A percentile compares a stretch with the other conserved stretches of the same genome.
Conservation (phyloP, 2,888 invertebrate genomes). For the Rutpela maculata region DNA sequence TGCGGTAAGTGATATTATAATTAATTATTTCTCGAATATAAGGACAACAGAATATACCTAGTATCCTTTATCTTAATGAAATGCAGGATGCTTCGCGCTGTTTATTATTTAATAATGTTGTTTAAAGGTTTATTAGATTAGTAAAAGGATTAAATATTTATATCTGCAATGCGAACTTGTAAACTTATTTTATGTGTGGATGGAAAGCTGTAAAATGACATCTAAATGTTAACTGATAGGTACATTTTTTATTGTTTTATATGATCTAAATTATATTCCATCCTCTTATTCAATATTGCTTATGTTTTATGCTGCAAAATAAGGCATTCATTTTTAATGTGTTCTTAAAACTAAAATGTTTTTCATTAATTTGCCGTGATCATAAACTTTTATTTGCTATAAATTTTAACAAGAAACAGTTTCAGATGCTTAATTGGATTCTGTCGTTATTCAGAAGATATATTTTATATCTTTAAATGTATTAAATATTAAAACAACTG, state of each 20-base stretch:
- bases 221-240: too few relatives aligned
- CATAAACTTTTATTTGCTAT: background rate
- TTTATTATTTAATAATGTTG: constrained; percentile 4
- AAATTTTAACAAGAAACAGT: background rate
- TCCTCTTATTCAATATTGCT: background rate
- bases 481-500: too few relatives aligned
- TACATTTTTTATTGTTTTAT: background rate
- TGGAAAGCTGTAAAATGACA: constrained; percentile 7
- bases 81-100: background rate
- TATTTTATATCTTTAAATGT: background rate
- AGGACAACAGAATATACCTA: constrained; percentile 5
- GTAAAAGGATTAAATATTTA: constrained; percentile 42
- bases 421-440: background rate
- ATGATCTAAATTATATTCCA: background rate
- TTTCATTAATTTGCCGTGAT: background rate
- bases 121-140: background rate
- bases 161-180: constrained; percentile 64
- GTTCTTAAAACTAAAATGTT: background rate
- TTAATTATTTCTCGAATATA: constrained; percentile 32
- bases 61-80: constrained; percentile 20
- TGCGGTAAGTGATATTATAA: constrained; percentile 62
- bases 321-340: too few relatives aligned
- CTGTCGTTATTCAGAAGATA: background rate
- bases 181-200: constrained; percentile 35
- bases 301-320: too few relatives aligned